These are phyloP conservation scores for Polyploca ridens DNA, from an alignment of 2,888 invertebrate genomes.

Conservation along the genomic window DNA sequence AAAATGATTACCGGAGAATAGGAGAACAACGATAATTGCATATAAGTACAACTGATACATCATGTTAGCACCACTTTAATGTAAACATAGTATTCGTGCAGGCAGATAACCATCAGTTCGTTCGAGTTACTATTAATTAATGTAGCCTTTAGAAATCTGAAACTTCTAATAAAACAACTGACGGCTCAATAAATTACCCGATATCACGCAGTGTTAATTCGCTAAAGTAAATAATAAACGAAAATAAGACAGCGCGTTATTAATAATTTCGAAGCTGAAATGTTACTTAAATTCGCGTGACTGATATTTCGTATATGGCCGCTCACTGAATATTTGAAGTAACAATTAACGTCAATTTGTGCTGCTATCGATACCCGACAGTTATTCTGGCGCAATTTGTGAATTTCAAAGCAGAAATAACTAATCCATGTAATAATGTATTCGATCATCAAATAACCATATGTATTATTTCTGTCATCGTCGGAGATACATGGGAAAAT, in stretches of 20 bases:
- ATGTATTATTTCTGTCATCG: background rate
- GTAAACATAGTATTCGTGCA: background rate
- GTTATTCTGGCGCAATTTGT: background rate
- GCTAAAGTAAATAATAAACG: background rate
- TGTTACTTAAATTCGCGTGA: background rate
- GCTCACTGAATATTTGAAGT: background rate
- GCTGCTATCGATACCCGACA: background rate
- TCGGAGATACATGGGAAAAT: too few relatives aligned
- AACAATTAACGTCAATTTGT: slow-evolving; percentile 6
- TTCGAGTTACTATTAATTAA: background rate
- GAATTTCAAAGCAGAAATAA: background rate
- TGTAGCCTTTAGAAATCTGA: background rate
- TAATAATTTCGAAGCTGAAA: background rate
- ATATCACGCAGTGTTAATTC: background rate
- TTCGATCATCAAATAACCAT: too few relatives aligned
- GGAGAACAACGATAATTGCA: too few relatives aligned
- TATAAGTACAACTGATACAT: background rate
- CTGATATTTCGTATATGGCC: background rate
- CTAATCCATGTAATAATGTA: too few relatives aligned
- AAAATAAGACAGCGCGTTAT: background rate
- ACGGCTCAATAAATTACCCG: background rate
- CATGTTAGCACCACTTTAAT: background rate
- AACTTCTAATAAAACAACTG: background rate
- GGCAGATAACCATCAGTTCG: background rate
- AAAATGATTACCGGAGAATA: too few relatives aligned